Base-by-base conservation (phyloP, 2,888 invertebrate genomes). In the Clanis bilineata region DNA sequence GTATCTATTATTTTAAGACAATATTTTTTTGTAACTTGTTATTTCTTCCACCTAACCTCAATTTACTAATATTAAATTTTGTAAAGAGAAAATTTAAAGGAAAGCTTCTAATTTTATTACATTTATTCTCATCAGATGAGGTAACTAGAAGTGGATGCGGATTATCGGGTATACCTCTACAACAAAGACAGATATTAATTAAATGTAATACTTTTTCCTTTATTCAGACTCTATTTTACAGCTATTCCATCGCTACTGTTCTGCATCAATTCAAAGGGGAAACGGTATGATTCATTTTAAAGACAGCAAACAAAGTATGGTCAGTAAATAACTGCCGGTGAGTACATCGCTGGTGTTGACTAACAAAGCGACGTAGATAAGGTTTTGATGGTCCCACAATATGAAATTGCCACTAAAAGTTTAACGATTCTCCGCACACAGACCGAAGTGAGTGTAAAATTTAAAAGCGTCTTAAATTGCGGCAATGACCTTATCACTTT, bases 321-420 rank as follows among this genome's bases (percentile, higher is more conserved):
- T 15, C 64, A 64, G 67, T 67, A 67, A 71, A 73, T 41, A 41
- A 66, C 59, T 64, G 65, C 61, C 47, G 28, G 45, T 62, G 41
- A 57, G 63, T 44, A 63, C 57, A 47, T 59, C 56, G 28, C 18
- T 28, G 61, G 56, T 59, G 67, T 66, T 69, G 70, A 70, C 69
- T 69, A 69, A 71, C 71, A 72, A 73, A 71, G 69, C 71, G 70
- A 70, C 67, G 64, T 65, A 74, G 78, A 84, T 83, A 80, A 81
- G 74, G 65, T 73, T 77, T 77, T 75, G 72, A 72, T 73, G 68
- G 66, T 68, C 69, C 66, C 71, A 68, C 68, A 70, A 73, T 68
- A 68, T 68, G 70, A 78, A 80, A 83, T 77, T 72, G 77, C 75
- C 73, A 79, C 75, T 85, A 80, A 83, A 83, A 80, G 59, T 82